These are phyloP conservation scores for Bovichtus variegatus DNA, from an alignment of 2,797 vertebrate species.

Conservation along the genomic window DNA sequence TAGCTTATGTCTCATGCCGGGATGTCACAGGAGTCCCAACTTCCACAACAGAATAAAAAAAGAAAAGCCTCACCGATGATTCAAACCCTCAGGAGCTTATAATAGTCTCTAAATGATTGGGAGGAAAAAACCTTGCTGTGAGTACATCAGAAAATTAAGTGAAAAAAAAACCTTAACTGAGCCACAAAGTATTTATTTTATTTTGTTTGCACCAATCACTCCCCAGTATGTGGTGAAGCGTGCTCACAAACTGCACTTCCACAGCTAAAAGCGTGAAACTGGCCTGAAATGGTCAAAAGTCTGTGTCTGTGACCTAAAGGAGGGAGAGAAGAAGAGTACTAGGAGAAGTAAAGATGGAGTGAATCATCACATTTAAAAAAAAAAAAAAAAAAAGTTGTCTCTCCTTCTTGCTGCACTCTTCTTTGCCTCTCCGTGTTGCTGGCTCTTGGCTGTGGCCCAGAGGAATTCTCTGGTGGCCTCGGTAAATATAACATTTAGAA, in stretches of 20 bases:
- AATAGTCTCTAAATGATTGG: slow-evolving; percentile 56
- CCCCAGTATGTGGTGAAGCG: slow-evolving; percentile 43
- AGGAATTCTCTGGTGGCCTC: slow-evolving; percentile 85
- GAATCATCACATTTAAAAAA: slow-evolving; percentile 51
- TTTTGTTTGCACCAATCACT: slow-evolving; percentile 47
- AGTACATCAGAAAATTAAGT: slow-evolving; percentile 39
- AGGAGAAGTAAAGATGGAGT: slow-evolving; percentile 51
- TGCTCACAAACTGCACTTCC: slow-evolving; percentile 55
- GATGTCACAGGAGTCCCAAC: slow-evolving; percentile 77
- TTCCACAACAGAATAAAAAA: slow-evolving; percentile 72
- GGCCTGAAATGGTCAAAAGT: slow-evolving; percentile 69
- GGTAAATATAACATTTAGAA: slow-evolving; percentile 86
- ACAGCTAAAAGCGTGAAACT: slow-evolving; percentile 64
- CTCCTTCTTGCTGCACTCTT: slow-evolving; percentile 61
- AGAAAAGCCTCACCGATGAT: slow-evolving; percentile 62
- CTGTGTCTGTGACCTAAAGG: slow-evolving; percentile 51
- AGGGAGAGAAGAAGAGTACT: slow-evolving; percentile 47
- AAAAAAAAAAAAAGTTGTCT: slow-evolving; percentile 40
- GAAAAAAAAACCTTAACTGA: slow-evolving; percentile 45
- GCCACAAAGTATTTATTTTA: slow-evolving; percentile 59
- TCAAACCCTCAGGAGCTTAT: slow-evolving; percentile 57
- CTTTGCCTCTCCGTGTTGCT: slow-evolving; percentile 67
- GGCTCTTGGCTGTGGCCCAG: slow-evolving; percentile 79
- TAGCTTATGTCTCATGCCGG: slow-evolving; percentile 80
- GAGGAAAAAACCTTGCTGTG: slow-evolving; percentile 45